These are phyloP conservation scores for Volucella zonaria DNA, from an alignment of 2,888 invertebrate species.

Conservation along the genomic window DNA sequence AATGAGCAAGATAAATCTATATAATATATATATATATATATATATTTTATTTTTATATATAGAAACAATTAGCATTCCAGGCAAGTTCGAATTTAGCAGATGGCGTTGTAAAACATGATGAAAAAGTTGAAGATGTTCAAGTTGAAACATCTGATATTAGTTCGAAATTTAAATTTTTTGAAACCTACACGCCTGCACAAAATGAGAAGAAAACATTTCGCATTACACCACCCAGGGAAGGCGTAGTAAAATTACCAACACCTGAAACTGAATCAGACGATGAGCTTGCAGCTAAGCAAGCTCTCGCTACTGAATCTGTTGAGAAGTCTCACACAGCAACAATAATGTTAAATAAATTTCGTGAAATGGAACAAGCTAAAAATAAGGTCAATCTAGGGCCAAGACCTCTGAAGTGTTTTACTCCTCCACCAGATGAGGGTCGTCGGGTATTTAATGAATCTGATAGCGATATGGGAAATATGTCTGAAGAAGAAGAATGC, in stretches of 20 bases:
- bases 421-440: conserved; percentile 91
- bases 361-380: conserved; percentile 91
- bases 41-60: conserved; percentile 4
- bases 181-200: conserved; percentile 89
- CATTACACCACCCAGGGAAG: conserved; percentile 94
- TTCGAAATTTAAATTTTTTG: conserved; percentile 95
- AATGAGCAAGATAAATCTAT: neutral
- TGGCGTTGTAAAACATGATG: conserved; percentile 89
- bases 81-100: conserved; percentile 79
- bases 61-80: conserved; percentile 44
- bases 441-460: conserved; percentile 80
- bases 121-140: conserved; percentile 89
- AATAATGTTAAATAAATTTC: conserved; percentile 93
- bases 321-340: conserved; percentile 88
- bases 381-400: conserved; percentile 83
- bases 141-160: conserved; percentile 92
- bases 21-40: conserved; percentile 9
- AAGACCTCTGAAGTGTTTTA: conserved; percentile 93
- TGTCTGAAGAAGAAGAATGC: conserved; percentile 81
- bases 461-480: conserved; percentile 81
- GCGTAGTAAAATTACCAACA: conserved; percentile 84
- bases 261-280: conserved; percentile 87
- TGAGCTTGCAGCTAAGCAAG: conserved; percentile 85
- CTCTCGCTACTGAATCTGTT: conserved; percentile 78
- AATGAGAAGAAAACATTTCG: conserved; percentile 88